phyloP scores from a whole-genome alignment of 2,797 vertebrate genomes.

The Lagodon rhomboides region DNA sequence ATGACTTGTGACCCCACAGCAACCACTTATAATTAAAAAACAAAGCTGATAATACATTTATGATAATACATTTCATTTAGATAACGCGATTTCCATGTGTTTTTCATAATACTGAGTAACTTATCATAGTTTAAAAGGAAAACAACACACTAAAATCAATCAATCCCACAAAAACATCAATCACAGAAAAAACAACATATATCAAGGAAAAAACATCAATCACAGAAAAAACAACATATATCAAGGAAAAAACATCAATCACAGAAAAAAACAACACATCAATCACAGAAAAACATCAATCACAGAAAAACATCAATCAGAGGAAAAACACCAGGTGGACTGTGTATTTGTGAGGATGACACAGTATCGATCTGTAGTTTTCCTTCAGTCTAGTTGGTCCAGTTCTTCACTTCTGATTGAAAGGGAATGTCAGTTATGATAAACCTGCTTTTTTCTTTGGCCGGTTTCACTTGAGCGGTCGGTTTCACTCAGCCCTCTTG shows the following conservation, averaged over 20 bases:
- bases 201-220: too few species aligned
- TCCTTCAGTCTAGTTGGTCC: constrained; percentile 23
- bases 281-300: too few species aligned
- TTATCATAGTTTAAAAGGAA: too few species aligned
- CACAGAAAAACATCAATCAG: too few species aligned
- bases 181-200: too few species aligned
- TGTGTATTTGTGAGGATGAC: neutral
- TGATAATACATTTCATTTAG: too few species aligned
- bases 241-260: neutral
- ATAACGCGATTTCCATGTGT: too few species aligned
- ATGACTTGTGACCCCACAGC: neutral
- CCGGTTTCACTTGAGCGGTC: constrained; percentile 20
- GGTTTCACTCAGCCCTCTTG: constrained; percentile 25
- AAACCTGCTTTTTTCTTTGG: neutral
- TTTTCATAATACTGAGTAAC: too few species aligned
- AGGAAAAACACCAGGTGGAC: too few species aligned
- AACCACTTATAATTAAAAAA: neutral
- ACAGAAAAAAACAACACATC: too few species aligned
- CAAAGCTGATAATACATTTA: neutral
- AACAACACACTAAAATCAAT: too few species aligned
- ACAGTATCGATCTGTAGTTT: neutral
- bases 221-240: neutral
- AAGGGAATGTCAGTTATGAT: neutral
- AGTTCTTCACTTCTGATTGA: constrained; percentile 18
- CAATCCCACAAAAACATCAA: too few species aligned